Evolutionary conservation across 2,797 vertebrate species (phyloP).

Genomic region (Molossus molossus): DNA sequence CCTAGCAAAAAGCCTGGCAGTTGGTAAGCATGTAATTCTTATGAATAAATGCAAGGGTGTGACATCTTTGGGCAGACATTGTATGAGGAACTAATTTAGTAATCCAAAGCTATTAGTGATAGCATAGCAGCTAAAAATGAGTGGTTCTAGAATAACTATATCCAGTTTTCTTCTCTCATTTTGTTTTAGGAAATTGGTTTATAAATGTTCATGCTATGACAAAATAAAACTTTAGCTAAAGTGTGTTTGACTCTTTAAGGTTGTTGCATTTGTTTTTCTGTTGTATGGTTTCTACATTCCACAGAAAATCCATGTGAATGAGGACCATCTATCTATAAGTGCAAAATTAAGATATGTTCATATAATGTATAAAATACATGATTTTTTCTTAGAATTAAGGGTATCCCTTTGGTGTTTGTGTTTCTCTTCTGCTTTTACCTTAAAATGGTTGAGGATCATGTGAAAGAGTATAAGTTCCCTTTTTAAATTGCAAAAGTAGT

Average conservation of each 20-base stretch:
- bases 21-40: conserved; percentile 21
- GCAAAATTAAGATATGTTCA: conserved; percentile 34
- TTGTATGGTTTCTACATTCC: background rate
- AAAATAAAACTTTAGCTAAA: conserved; percentile 47
- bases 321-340: conserved; percentile 27
- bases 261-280: conserved; percentile 13
- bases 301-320: conserved; percentile 1
- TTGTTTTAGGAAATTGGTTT: conserved; percentile 26
- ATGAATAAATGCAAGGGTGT: background rate
- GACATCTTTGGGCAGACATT: background rate
- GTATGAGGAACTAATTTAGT: conserved; percentile 36
- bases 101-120: conserved; percentile 27
- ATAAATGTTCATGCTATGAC: background rate
- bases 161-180: background rate
- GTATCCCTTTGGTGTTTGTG: background rate
- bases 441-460: background rate
- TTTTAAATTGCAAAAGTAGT: conserved; percentile 37
- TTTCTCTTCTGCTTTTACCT: conserved; percentile 46
- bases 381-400: background rate
- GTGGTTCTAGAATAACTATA: conserved; percentile 18
- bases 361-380: conserved; percentile 51
- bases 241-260: conserved; percentile 6
- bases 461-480: background rate
- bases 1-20: background rate
- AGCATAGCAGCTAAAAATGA: background rate